Percentiles rank a stretch among this genome's conserved stretches.
phyloP scores from a whole-genome alignment of 2,113 vertebrate genomes.

The Eulemur macaco region DNA sequence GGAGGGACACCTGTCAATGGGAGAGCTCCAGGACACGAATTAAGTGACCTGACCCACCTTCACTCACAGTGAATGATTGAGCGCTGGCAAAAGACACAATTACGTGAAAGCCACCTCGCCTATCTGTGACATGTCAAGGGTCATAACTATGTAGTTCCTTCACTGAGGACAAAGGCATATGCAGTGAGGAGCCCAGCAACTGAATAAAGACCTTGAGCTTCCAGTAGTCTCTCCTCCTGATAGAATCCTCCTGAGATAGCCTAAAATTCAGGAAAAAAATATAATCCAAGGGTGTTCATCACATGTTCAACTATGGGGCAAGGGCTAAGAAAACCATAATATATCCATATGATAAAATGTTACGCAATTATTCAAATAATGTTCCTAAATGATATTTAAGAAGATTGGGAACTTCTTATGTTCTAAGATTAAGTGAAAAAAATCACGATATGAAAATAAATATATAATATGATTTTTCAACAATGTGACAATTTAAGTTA shows the following conservation, averaged over 20 bases:
- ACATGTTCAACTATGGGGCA: neutral
- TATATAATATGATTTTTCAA: neutral
- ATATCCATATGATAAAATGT: neutral
- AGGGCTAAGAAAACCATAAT: neutral
- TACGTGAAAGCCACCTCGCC: neutral
- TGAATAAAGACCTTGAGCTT: neutral
- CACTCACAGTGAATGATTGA: neutral
- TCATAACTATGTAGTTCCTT: neutral
- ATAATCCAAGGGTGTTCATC: neutral
- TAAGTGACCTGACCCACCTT: neutral
- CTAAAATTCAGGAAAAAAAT: neutral
- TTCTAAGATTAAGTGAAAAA: neutral
- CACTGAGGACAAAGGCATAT: neutral
- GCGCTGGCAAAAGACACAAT: neutral
- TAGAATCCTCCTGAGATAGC: neutral
- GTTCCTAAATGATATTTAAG: neutral
- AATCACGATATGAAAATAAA: conserved; percentile 30
- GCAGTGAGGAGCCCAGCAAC: neutral
- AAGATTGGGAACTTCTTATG: neutral
- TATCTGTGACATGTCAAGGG: neutral
- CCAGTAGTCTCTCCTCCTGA: neutral
- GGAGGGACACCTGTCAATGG: neutral
- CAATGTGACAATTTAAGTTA: neutral
- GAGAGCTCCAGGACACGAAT: neutral
- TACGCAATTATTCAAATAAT: neutral